These are phyloP conservation scores for Brachionus paranguensis DNA, from an alignment of 1,140 invertebrate genomes.

Conservation along the genomic window DNA sequence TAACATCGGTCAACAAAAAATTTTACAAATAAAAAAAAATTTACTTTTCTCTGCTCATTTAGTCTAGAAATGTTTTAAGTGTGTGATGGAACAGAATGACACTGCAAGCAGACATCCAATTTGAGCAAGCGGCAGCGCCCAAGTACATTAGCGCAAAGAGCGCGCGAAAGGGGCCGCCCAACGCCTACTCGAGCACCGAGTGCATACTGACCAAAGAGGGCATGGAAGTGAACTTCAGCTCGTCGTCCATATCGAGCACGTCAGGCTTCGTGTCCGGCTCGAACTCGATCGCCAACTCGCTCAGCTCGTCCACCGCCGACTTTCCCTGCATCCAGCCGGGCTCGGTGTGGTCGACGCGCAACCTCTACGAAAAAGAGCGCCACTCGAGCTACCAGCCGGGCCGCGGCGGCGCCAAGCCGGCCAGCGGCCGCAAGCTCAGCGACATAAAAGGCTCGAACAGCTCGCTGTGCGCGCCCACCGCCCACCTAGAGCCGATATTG, in stretches of 20 bases:
- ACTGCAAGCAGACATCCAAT: background rate
- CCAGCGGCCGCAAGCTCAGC: background rate
- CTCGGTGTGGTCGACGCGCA: background rate
- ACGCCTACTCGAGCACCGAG: background rate
- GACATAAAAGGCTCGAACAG: background rate
- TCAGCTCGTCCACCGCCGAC: slow-evolving; percentile 17
- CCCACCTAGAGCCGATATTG: background rate
- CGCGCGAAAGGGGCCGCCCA: background rate
- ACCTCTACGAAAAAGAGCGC: background rate
- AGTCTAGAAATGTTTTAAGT: background rate
- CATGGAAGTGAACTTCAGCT: background rate
- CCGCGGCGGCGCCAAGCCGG: background rate
- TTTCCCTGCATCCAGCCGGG: background rate
- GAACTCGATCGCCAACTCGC: background rate
- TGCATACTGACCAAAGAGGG: background rate
- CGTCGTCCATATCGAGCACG: slow-evolving; percentile 4
- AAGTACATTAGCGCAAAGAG: background rate
- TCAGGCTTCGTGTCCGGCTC: slow-evolving; percentile 16
- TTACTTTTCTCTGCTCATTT: background rate
- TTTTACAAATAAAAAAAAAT: background rate
- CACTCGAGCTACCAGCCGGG: background rate
- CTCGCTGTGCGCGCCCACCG: background rate
- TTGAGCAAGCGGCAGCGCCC: background rate
- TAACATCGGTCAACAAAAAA: no score
- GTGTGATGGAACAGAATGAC: background rate